Evolutionary conservation across 2,888 invertebrate genomes (phyloP).

Genomic region (Tinea semifulvella): DNA sequence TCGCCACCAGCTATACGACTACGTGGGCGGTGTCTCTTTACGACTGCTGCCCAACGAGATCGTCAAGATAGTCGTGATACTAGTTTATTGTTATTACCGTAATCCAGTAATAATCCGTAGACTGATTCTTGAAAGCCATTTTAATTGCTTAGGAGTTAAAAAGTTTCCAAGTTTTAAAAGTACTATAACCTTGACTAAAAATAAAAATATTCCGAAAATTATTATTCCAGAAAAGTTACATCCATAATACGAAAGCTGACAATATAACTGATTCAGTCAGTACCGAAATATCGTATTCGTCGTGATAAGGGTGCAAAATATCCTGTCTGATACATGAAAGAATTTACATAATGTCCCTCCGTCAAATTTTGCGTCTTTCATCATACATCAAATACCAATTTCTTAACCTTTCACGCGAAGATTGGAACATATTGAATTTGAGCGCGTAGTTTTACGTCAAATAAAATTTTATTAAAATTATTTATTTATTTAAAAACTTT

Average conservation of each 20-base stretch:
- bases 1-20: too few relatives aligned
- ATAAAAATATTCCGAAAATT: background rate
- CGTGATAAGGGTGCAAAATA: conserved; percentile 14
- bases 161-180: too few relatives aligned
- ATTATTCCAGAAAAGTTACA: background rate
- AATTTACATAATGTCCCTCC: conserved; percentile 21
- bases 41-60: too few relatives aligned
- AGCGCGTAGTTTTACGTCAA: background rate
- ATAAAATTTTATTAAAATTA: too few relatives aligned
- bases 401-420: conserved; percentile 18
- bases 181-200: too few relatives aligned
- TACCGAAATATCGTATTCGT: background rate
- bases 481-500: too few relatives aligned
- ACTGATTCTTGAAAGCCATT: too few relatives aligned
- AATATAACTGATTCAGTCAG: background rate
- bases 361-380: conserved; percentile 25
- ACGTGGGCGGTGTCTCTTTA: too few relatives aligned
- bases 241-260: background rate
- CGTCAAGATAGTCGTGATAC: too few relatives aligned
- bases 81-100: too few relatives aligned
- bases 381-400: conserved; percentile 29
- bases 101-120: too few relatives aligned
- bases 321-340: conserved; percentile 13
- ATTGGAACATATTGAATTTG: background rate
- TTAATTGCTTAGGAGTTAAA: too few relatives aligned